Percentiles rank a stretch among this genome's conserved stretches.
phyloP scores from a whole-genome alignment of 2,888 invertebrate species.

The Anticlea derivata region DNA sequence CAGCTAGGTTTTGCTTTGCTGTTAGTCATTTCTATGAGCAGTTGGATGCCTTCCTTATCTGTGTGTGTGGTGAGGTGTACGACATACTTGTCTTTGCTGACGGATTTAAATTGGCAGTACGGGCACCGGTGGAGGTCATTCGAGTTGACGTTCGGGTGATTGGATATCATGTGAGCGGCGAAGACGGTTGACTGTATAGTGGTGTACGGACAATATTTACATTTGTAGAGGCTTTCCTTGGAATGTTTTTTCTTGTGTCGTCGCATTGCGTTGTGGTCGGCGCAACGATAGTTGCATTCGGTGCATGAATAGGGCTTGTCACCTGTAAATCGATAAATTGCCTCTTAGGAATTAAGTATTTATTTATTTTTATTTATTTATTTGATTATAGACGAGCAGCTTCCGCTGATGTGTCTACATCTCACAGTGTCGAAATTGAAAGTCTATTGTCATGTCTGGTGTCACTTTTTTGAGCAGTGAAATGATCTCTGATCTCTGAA shows the following conservation, averaged over 20 bases:
- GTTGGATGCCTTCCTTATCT: slow-evolving; percentile 70
- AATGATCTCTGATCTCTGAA: too few species aligned
- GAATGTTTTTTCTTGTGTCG: slow-evolving; percentile 91
- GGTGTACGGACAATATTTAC: slow-evolving; percentile 90
- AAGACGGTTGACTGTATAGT: slow-evolving; percentile 92
- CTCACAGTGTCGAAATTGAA: too few species aligned
- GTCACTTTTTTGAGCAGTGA: too few species aligned
- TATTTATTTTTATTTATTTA: too few species aligned
- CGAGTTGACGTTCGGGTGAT: slow-evolving; percentile 88
- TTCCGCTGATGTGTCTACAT: too few species aligned
- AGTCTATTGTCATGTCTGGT: too few species aligned
- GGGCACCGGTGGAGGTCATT: slow-evolving; percentile 85
- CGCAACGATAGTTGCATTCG: slow-evolving; percentile 87
- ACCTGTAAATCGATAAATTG: slow-evolving; percentile 66
- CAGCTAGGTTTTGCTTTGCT: slow-evolving; percentile 65
- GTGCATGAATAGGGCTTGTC: slow-evolving; percentile 92
- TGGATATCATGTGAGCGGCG: slow-evolving; percentile 90
- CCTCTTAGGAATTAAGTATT: too few species aligned
- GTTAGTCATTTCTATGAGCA: slow-evolving; percentile 65
- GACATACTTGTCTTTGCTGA: slow-evolving; percentile 85
- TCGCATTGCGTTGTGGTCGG: slow-evolving; percentile 92
- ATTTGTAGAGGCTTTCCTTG: slow-evolving; percentile 89
- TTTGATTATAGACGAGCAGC: too few species aligned
- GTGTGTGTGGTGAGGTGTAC: slow-evolving; percentile 81
- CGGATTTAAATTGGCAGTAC: slow-evolving; percentile 85